Evolutionary conservation across 2,888 invertebrate species (phyloP), one percentile per base, ranked within the genome.

Genomic region (Brachyptera risi): DNA sequence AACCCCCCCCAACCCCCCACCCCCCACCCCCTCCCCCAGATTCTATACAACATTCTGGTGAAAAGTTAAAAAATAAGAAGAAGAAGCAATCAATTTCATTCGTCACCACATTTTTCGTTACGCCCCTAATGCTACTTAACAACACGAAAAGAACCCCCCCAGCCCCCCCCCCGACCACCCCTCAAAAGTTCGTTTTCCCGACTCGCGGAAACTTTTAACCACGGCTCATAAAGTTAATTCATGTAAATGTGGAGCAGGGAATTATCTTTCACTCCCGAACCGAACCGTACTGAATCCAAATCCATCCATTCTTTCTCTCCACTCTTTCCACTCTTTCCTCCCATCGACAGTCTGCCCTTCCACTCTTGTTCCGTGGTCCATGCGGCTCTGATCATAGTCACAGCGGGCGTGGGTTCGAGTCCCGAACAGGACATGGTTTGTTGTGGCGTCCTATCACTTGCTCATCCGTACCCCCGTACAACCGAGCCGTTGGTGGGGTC

Each of bases 171-270:
- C 38, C 2, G 21, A 17, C 15, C 1, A 5, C 9, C 21, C 59
- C 26, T 19, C 58, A 63, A 63, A 63, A 60, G 60, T 64, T 58
- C 59, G 59, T 64, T 61, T 64, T 64, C 61, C 64, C 59, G 61
- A 63, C 61, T 65, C 63, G 59, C 61, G 65, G 65, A 65, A 65
- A 65, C 65, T 65, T 65, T 65, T 65, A 65, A 63, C 57, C 65
- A 65, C 57, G 65, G 59, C 56, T 65, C 65, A 65, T 65, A 63
- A 65, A 64, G 62, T 61, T 61, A 64, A 61, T 64, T 64, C 64
- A 61, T 61, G 64, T 61, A 60, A 64, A 64, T 61, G 44, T 58
- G 21, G 38, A 54, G 35, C 23, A 54, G 37, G 35, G 54, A 35
- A 54, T 51, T 51, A 15, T n/a, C 19, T 11, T 13, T 15, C 35